Conservation (phyloP, 2,888 invertebrate genomes). For the Acanthoscelides obtectus region DNA sequence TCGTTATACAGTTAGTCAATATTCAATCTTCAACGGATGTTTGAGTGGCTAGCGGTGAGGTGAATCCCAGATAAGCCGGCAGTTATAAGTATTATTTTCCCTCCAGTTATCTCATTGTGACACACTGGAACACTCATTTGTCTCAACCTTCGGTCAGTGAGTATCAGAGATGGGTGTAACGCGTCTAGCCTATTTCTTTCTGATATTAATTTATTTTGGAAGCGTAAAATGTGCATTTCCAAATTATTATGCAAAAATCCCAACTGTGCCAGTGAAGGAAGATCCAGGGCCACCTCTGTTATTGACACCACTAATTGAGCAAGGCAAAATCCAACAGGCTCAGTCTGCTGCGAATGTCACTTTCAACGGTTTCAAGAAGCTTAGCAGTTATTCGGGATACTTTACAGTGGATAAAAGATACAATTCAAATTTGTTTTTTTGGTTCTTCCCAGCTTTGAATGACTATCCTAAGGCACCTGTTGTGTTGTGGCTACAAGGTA, state of each 20-base stretch:
- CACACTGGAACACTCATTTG: neutral
- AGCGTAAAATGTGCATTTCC: slow-evolving; percentile 17
- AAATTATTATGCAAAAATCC: slow-evolving; percentile 25
- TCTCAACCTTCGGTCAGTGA: neutral
- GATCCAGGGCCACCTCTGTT: slow-evolving; percentile 61
- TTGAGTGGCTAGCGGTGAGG: neutral
- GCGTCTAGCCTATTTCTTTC: neutral
- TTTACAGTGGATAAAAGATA: slow-evolving; percentile 75
- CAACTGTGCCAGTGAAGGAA: slow-evolving; percentile 20
- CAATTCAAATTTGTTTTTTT: slow-evolving; percentile 84
- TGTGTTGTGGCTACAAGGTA: slow-evolving; percentile 70
- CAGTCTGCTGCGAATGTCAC: slow-evolving; percentile 50
- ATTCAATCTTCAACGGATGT: neutral
- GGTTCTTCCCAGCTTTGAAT: slow-evolving; percentile 80
- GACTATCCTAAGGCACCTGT: slow-evolving; percentile 59
- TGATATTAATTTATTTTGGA: neutral
- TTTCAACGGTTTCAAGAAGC: slow-evolving; percentile 54
- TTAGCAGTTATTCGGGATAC: slow-evolving; percentile 74
- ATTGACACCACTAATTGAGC: slow-evolving; percentile 69
- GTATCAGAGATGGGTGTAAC: neutral
- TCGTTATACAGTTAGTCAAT: neutral
- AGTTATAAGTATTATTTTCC: neutral
- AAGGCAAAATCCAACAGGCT: slow-evolving; percentile 65
- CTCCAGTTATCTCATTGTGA: neutral
- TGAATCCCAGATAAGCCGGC: neutral